Base-by-base conservation (phyloP, 1,140 invertebrate genomes). In the Rhopalosiphum padi region DNA sequence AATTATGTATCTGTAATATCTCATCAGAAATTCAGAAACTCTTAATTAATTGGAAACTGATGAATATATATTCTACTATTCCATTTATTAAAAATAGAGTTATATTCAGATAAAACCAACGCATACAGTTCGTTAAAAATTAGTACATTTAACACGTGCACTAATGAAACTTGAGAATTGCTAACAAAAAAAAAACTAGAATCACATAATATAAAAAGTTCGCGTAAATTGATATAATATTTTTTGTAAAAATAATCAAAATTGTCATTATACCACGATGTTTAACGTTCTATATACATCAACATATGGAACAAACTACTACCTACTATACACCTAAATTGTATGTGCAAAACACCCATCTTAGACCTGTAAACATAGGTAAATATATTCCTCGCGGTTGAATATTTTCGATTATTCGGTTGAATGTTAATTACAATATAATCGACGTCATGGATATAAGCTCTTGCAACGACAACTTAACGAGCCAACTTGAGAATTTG, bases 361-460 rank as follows among this genome's bases (percentile, higher is more conserved):
- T 68, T 68, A n/a, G 3, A 68, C 11, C 30, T n/a, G 60, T n/a
- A n/a, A 68, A 68, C 30, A 68, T n/a, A 68, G 30, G 60, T 68
- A 68, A 4, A 68, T 68, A 48, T 51, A 18, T 77, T n/a, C 0
- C 9, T n/a, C n/a, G n/a, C n/a, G 1, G 60, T n/a, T 77, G 4
- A 35, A 77, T 77, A 35, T 77, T 77, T 77, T 35, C 15, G 15
- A 77, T 77, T n/a, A n/a, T n/a, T 77, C 30, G 15, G 43, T 87
- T 43, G 9, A 30, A 46, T 30, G 41, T 25, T 46, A 48, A 46
- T 87, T 87, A 87, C 85, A 87, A 87, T 87, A 46, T 30, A 30
- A 87, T 85, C 37, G 83, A 85, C 37, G 82, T 85, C 60, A n/a
- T n/a, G n/a, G 60, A 85, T 41, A 85, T 41, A 85, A 85, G 22